Conservation (phyloP, 2,888 invertebrate species). For the Lepidocyrtoides sp. region DNA sequence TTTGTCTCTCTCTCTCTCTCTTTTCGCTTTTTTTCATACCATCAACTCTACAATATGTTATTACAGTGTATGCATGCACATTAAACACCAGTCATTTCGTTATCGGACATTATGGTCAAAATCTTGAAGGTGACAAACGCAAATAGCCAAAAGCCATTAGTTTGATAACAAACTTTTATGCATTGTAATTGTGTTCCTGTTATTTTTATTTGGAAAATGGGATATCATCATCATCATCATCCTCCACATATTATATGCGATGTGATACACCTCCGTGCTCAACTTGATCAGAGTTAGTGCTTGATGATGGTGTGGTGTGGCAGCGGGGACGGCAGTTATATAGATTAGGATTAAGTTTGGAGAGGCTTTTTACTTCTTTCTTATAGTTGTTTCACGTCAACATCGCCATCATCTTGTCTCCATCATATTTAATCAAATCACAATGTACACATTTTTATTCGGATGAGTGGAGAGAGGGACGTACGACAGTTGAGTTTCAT, state of each 20-base stretch:
- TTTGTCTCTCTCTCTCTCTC: conserved; percentile 26
- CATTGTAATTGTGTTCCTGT: conserved; percentile 66
- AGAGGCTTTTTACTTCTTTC: conserved; percentile 21
- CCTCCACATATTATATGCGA: background rate
- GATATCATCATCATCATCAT: conserved; percentile 19
- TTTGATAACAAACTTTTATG: conserved; percentile 73
- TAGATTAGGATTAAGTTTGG: conserved; percentile 48
- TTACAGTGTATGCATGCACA: conserved; percentile 40
- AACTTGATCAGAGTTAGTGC: background rate
- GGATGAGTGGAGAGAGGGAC: background rate
- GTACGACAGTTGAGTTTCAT: conserved; percentile 41
- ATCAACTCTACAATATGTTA: background rate
- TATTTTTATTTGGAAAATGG: conserved; percentile 61
- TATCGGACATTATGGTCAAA: conserved; percentile 75
- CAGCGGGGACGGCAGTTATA: conserved; percentile 27
- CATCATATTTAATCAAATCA: conserved; percentile 76
- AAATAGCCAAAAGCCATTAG: conserved; percentile 82
- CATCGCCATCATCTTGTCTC: conserved; percentile 63
- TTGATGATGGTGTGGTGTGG: no score
- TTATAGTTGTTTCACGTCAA: conserved; percentile 44
- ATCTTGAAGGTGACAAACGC: conserved; percentile 82
- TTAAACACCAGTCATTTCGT: conserved; percentile 69
- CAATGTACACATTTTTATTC: conserved; percentile 41
- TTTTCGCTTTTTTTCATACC: conserved; percentile 13
- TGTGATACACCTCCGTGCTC: conserved; percentile 14